Conservation (phyloP, 1,140 invertebrate species). For the Megalonaias nervosa region DNA sequence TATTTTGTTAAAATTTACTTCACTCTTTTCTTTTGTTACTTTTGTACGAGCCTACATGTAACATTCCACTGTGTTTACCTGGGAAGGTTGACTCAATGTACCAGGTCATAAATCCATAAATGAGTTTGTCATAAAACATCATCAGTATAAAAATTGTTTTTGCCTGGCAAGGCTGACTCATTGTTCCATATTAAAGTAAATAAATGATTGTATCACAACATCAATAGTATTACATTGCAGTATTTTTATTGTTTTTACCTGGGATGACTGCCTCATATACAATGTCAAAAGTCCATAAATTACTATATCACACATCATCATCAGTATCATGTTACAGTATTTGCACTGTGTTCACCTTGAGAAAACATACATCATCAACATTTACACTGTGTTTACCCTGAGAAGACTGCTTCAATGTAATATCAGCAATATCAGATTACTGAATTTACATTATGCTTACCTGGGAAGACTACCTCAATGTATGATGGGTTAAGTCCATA, state of each 20-base stretch:
- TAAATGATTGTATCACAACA: too few relatives aligned
- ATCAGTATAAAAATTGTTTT: slow-evolving; percentile 71
- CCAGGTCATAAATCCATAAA: slow-evolving; percentile 74
- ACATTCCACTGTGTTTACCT: slow-evolving; percentile 65
- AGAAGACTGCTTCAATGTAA: too few relatives aligned
- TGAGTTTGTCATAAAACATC: slow-evolving; percentile 74
- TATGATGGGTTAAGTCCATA: slow-evolving; percentile 76
- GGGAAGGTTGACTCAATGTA: slow-evolving; percentile 79
- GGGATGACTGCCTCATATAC: slow-evolving; percentile 80
- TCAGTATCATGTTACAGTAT: slow-evolving; percentile 33
- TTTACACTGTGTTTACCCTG: background rate
- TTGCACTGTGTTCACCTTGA: too few relatives aligned
- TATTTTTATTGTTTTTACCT: slow-evolving; percentile 64
- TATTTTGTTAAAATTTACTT: too few relatives aligned
- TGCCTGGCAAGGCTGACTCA: too few relatives aligned
- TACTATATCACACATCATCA: slow-evolving; percentile 75
- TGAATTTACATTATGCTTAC: slow-evolving; percentile 50
- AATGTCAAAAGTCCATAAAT: slow-evolving; percentile 73
- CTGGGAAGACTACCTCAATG: slow-evolving; percentile 79
- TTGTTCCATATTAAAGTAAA: too few relatives aligned
- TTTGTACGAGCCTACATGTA: too few relatives aligned
- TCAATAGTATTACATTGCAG: too few relatives aligned
- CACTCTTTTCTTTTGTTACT: too few relatives aligned
- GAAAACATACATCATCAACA: slow-evolving; percentile 75
- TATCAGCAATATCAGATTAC: too few relatives aligned